These are phyloP conservation scores for Peribatodes rhomboidaria DNA, from an alignment of 2,888 invertebrate species.

Conservation along the genomic window DNA sequence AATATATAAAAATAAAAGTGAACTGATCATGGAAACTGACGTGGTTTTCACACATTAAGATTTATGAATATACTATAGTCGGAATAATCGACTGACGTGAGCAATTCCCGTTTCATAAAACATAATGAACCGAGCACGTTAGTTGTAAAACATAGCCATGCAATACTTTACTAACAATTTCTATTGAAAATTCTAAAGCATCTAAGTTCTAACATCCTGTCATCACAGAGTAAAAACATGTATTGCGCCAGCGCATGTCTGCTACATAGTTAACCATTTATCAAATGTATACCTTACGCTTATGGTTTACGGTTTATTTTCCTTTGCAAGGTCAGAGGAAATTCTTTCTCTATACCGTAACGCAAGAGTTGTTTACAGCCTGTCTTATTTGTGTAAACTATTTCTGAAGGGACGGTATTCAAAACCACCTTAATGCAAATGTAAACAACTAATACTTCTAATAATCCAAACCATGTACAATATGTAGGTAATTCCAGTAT, in stretches of 20 bases:
- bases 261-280: not conserved
- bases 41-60: too few species aligned
- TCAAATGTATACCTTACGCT: conserved; percentile 6
- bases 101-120: not conserved
- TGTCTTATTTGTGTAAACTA: too few species aligned
- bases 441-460: too few species aligned
- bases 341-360: conserved; percentile 45
- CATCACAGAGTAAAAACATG: conserved; percentile 40
- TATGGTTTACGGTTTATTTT: conserved; percentile 28
- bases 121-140: too few species aligned
- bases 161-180: conserved; percentile 35
- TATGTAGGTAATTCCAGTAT: too few species aligned
- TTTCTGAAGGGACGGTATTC: too few species aligned
- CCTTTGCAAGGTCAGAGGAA: conserved; percentile 14
- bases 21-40: too few species aligned
- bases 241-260: conserved; percentile 30
- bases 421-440: too few species aligned
- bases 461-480: too few species aligned
- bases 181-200: conserved; percentile 39
- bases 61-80: too few species aligned
- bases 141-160: not conserved
- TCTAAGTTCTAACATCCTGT: conserved; percentile 40
- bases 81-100: not conserved
- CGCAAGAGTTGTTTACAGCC: conserved; percentile 53
- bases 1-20: not conserved